A percentile compares a stretch with the other conserved stretches of the same genome.
Evolutionary conservation across 1,140 invertebrate genomes (phyloP).

Genomic region (Zaprionus taronus): DNA sequence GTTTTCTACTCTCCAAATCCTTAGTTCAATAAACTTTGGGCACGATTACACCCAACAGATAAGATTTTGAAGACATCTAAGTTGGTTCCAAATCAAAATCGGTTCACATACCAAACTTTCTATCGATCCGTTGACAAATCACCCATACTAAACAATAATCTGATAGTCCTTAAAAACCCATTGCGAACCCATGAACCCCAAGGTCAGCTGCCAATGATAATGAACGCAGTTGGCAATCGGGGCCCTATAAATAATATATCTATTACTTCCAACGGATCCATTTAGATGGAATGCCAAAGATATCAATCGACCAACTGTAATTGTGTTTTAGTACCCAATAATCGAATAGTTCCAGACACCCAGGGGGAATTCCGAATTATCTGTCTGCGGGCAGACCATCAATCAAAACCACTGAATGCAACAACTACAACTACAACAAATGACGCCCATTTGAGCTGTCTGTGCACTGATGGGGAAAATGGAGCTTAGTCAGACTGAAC

Average conservation of each 20-base stretch:
- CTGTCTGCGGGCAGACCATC: constrained; percentile 14
- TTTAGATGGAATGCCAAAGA: constrained; percentile 56
- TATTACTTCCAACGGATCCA: constrained; percentile 35
- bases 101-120: not conserved
- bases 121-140: not conserved
- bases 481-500: not conserved
- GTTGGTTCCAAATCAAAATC: not conserved
- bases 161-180: not conserved
- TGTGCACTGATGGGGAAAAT: constrained; percentile 1
- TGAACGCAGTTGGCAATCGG: constrained; percentile 38
- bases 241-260: constrained; percentile 57
- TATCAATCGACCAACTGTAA: constrained; percentile 34
- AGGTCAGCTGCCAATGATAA: constrained; percentile 15
- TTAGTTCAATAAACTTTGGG: too few species aligned
- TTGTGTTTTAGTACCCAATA: constrained; percentile 20
- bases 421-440: constrained; percentile 17
- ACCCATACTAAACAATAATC: not conserved
- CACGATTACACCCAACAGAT: too few species aligned
- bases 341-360: constrained; percentile 29
- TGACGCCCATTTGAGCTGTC: constrained; percentile 9
- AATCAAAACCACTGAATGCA: constrained; percentile 31
- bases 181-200: not conserved
- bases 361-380: not conserved
- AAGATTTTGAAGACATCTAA: too few species aligned
- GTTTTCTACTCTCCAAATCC: too few species aligned